Evolutionary conservation across 2,113 vertebrate species (phyloP), one percentile per base, ranked within the genome.

Genomic region (Galbula dea): DNA sequence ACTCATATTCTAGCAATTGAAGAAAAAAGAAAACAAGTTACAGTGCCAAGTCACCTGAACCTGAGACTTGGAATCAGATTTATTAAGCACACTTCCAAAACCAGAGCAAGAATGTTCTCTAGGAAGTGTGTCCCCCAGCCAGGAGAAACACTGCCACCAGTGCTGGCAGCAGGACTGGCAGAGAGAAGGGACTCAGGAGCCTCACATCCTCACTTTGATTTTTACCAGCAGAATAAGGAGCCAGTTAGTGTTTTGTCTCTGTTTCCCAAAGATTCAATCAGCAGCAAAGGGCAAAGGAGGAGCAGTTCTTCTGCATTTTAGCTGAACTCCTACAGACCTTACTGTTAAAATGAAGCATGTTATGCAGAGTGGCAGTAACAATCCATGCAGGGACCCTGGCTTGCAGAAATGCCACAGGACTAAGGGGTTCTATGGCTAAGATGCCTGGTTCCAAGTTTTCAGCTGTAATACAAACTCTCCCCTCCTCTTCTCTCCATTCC

Each of bases 341-440:
- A 55, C 57, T 34, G 68, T 65, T 59, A 74, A 59, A 68, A 84
- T 12, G 65, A 34, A 52, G 36, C 52, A 48, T 0, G 4, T 22
- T 24, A 43, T 63, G 79, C 48, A 46, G 37, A 84, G 74, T 36
- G 30, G 54, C 79, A 76, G 11, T 46, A 84, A 57, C 43, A 43
- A 24, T 2, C 16, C 3, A 58, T 0, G 2, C 20, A 68, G 21
- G 34, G 54, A 37, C 27, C n/a, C 29, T 3, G 1, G 54, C 21
- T 54, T 77, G 39, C 22, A 34, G 54, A 54, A 77, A 88, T 77
- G 68, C 75, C 48, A 45, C 1, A 27, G 80, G 52, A 54, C 54
- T 41, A 27, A 14, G 23, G 59, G 43, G 20, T 76, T 75, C 57
- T 43, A 26, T 27, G 23, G 68, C 57, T 52, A 52, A 72, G 32